Conservation (phyloP, 1,140 invertebrate species). For the Drosophila sp. region DNA sequence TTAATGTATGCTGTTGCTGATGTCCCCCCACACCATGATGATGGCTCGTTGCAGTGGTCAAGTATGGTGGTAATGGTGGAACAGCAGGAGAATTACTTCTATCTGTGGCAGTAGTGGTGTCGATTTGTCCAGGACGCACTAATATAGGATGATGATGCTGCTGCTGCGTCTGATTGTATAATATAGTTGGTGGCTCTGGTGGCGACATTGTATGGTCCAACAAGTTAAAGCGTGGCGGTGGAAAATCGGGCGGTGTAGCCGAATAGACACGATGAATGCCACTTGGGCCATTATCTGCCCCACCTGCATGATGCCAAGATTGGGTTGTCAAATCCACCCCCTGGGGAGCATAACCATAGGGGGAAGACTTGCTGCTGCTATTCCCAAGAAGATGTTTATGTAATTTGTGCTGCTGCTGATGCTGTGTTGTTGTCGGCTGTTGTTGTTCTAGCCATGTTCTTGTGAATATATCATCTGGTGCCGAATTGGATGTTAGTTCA, state of each 20-base stretch:
- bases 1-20: constrained; percentile 57
- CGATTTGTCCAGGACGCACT: not conserved
- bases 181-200: constrained; percentile 67
- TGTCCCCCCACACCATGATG: constrained; percentile 47
- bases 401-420: constrained; percentile 15
- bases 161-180: constrained; percentile 66
- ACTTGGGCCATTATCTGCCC: not conserved
- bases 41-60: constrained; percentile 45
- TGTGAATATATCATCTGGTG: constrained; percentile 66
- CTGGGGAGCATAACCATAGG: constrained; percentile 14
- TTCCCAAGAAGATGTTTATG: constrained; percentile 57
- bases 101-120: constrained; percentile 40
- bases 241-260: constrained; percentile 73
- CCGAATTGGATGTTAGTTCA: constrained; percentile 69
- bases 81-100: constrained; percentile 23
- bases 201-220: constrained; percentile 66
- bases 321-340: constrained; percentile 52
- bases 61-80: constrained; percentile 12
- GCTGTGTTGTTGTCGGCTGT: constrained; percentile 25
- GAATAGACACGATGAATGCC: constrained; percentile 61
- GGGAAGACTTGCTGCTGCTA: constrained; percentile 17
- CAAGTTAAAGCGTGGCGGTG: constrained; percentile 63
- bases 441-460: constrained; percentile 59
- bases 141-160: constrained; percentile 33
- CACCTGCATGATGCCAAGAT: constrained; percentile 50